Evolutionary conservation across 2,113 vertebrate genomes (phyloP), one percentile per base, ranked within the genome.

Genomic region (Parotia lawesii): DNA sequence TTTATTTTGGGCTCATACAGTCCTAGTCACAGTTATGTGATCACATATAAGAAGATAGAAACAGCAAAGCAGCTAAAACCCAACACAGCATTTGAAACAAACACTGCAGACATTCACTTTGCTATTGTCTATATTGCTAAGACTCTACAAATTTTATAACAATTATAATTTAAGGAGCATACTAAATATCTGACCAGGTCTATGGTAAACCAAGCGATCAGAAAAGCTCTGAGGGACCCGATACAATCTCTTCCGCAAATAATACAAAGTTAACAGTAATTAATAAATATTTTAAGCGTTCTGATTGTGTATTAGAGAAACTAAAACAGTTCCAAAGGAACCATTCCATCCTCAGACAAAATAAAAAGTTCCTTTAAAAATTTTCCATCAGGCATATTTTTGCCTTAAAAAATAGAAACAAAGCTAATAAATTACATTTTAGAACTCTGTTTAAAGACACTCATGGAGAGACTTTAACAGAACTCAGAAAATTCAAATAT

Each of bases 401-500:
- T 90, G 38, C 53, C 50, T 71, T 80, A 84, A 90, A 62, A 92
- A 93, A 66, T 51, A 70, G 53, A 93, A 70, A 6, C 60, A 88
- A 81, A 64, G 45, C 33, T 51, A 89, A 74, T 90, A 90, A 91
- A 96, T 94, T 81, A 76, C 28, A 76, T 93, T 80, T 84, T 87
- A 94, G 77, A 87, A 61, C 66, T 93, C 47, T 79, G 77, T 96
- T 87, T 95, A 92, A 94, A 77, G 38, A 80, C 80, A 45, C 47
- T 92, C 35, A 93, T 80, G 58, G 83, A 96, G 47, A 87, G 72
- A 87, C 69, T 54, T 91, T 96, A 94, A 73, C 73, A 96, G 88
- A 96, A 75, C n/a, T 92, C 82, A 90, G 74, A 42, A 96, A 96
- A 97, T 87, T 93, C 70, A 83, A 85, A 90, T 58, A 19, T 90